Base-by-base conservation (phyloP, 2,113 vertebrate species). In the Acanthisitta chloris region DNA sequence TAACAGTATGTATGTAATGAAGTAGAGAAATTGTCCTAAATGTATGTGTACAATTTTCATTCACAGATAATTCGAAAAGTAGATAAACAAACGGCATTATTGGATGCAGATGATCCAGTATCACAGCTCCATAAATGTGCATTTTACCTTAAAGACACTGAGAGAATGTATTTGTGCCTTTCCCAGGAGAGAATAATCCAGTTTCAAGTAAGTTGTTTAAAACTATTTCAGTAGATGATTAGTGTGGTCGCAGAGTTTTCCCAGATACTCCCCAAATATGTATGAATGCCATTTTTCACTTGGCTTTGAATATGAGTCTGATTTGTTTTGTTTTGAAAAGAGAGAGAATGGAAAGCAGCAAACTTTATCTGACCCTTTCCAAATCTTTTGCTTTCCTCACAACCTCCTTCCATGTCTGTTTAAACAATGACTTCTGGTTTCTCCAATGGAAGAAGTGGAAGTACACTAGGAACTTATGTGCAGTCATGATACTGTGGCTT, bases 151-250 rank as follows among this genome's bases (percentile, higher is more conserved):
- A 99, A 99, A 98, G 99, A 99, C 98, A 99, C 99, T 24, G 99
- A 99, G 97, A 98, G 99, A 98, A 99, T 99, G 99, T 99, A 99
- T 97, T 98, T 99, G 99, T 99, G 99, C 98, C 99, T 99, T 99
- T 99, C 99, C 96, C 99, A 99, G 98, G 99, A 99, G 97, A 99
- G 99, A 99, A 99, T 99, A 98, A 99, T 99, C 96, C 99, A 99
- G 59, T 99, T 99, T 98, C 99, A 99, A 99, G 99, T 99, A 94
- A 98, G 99, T 97, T 93, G 18, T 62, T 74, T 73, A 55, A 79
- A 71, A 57, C 7, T 80, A 1, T 74, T 84, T 88, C 52, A 86
- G 3, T 40, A 67, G 40, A 46, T 48, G 21, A 94, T 34, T 73
- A 49, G 17, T 0, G 0, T 65, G 65, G 16, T 54, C 84, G 43